Conservation (phyloP, 2,888 invertebrate genomes). For the Dorcus hopei region DNA sequence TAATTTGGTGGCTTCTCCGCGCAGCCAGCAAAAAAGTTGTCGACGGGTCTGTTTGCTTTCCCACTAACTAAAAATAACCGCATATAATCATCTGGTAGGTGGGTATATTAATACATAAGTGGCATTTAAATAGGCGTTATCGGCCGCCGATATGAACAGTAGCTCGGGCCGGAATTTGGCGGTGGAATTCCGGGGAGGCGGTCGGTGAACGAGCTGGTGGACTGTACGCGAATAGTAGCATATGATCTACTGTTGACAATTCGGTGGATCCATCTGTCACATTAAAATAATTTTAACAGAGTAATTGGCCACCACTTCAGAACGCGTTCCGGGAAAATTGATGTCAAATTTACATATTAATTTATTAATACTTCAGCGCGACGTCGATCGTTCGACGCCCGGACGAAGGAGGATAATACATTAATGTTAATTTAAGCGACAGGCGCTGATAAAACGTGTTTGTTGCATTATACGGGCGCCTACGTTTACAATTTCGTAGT, state of each 20-base stretch:
- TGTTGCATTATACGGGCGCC: background rate
- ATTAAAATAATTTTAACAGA: slow-evolving; percentile 48
- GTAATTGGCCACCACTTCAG: slow-evolving; percentile 25
- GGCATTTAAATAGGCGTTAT: slow-evolving; percentile 39
- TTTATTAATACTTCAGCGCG: slow-evolving; percentile 1
- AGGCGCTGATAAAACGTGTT: background rate
- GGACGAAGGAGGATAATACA: background rate
- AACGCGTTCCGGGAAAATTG: slow-evolving; percentile 27
- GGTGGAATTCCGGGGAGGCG: background rate
- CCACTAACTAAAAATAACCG: slow-evolving; percentile 18
- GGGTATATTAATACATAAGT: slow-evolving; percentile 46
- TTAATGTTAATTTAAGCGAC: background rate
- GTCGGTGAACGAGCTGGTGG: slow-evolving; percentile 20
- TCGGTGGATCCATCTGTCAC: slow-evolving; percentile 27
- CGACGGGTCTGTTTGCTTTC: slow-evolving; percentile 1
- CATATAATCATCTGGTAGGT: slow-evolving; percentile 26
- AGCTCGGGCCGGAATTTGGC: background rate
- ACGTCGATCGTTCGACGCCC: no score
- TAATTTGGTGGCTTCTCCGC: no score
- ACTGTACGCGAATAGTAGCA: slow-evolving; percentile 45
- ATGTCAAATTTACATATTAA: slow-evolving; percentile 21
- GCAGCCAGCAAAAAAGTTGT: no score
- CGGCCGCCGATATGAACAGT: slow-evolving; percentile 31
- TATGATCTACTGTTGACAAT: slow-evolving; percentile 38
- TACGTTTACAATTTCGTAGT: no score